phyloP scores from a whole-genome alignment of 2,888 invertebrate genomes.

The Chrysolina americana region DNA sequence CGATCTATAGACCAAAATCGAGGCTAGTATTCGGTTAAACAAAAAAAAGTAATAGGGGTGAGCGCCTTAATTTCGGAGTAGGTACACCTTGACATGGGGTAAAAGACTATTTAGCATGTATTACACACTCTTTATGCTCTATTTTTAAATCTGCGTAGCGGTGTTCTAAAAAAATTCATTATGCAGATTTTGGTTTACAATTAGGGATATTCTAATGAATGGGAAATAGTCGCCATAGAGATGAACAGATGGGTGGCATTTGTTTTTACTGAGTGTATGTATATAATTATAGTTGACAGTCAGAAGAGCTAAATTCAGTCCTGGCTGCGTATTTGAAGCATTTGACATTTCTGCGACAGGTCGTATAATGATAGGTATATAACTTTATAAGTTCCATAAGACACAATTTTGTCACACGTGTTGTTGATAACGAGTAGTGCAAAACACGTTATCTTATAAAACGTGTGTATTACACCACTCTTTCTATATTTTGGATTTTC shows the following conservation, averaged over 20 bases:
- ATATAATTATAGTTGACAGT: constrained; percentile 2
- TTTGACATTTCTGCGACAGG: no score
- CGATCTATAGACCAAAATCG: constrained; percentile 45
- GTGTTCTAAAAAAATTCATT: constrained; percentile 42
- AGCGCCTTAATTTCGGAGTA: constrained; percentile 51
- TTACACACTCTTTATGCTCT: constrained; percentile 50
- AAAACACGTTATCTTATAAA: no score
- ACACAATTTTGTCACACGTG: no score
- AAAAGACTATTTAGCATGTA: constrained; percentile 51
- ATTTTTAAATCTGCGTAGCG: constrained; percentile 40
- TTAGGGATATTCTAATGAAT: constrained; percentile 34
- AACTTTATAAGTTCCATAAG: no score
- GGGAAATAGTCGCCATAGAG: not conserved
- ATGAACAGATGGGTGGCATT: constrained; percentile 11
- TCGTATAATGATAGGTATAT: no score
- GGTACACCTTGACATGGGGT: constrained; percentile 50
- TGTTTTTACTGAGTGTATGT: constrained; percentile 5
- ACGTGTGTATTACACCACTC: no score
- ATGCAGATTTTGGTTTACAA: constrained; percentile 46
- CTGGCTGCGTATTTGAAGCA: not conserved
- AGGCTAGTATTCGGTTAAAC: constrained; percentile 46
- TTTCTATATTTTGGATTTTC: no score
- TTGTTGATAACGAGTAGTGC: no score
- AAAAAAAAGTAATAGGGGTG: constrained; percentile 52
- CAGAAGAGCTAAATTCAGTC: not conserved